Evolutionary conservation across 2,797 vertebrate species (phyloP).

Genomic region (Xyrichtys novacula): DNA sequence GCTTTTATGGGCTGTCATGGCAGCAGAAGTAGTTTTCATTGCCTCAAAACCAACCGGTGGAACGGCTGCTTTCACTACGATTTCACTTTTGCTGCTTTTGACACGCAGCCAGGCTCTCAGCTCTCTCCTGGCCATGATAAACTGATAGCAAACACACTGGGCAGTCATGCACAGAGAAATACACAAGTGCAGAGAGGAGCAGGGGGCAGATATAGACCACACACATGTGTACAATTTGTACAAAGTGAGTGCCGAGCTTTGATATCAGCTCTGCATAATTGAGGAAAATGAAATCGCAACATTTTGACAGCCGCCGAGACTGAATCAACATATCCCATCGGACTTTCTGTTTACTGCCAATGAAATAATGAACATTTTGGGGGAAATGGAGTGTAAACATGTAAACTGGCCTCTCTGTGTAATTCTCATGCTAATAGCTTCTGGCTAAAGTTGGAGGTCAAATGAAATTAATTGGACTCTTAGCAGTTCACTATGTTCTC

Average conservation of each 20-base stretch:
- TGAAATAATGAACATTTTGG: constrained; percentile 59
- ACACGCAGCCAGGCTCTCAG: constrained; percentile 45
- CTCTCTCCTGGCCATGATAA: constrained; percentile 36
- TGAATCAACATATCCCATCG: constrained; percentile 48
- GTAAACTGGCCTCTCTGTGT: constrained; percentile 38
- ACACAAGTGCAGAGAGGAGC: constrained; percentile 43
- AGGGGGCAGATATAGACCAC: constrained; percentile 35
- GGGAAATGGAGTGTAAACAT: constrained; percentile 56
- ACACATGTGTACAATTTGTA: constrained; percentile 10
- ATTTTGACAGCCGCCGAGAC: constrained; percentile 48
- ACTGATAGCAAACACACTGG: constrained; percentile 47
- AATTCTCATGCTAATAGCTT: constrained; percentile 46
- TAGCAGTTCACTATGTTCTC: constrained; percentile 50
- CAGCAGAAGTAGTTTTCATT: constrained; percentile 33
- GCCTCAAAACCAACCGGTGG: constrained; percentile 21
- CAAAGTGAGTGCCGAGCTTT: constrained; percentile 29
- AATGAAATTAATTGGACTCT: constrained; percentile 47
- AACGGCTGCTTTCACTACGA: constrained; percentile 39
- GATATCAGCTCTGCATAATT: constrained; percentile 59
- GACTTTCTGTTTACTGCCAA: constrained; percentile 51
- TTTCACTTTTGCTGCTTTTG: constrained; percentile 30
- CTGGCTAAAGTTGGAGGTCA: constrained; percentile 46
- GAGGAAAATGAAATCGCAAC: constrained; percentile 52
- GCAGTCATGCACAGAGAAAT: constrained; percentile 47
- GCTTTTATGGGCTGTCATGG: constrained; percentile 40